A percentile compares a stretch with the other conserved stretches of the same genome.
These are phyloP conservation scores for Drosophila antonietae DNA, from an alignment of 2,888 invertebrate genomes.

Conservation along the genomic window DNA sequence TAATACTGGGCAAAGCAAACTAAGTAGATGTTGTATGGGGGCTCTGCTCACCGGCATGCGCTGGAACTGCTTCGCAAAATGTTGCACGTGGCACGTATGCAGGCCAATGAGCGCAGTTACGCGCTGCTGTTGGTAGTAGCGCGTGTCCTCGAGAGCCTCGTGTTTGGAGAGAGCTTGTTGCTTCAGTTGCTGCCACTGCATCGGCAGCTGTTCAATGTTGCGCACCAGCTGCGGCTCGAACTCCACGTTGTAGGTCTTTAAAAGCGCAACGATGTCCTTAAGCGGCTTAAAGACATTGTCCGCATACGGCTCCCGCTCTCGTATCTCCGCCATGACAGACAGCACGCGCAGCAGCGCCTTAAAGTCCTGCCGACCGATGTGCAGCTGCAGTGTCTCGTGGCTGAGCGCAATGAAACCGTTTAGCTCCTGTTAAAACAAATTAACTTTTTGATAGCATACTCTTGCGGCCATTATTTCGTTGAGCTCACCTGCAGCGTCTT, in stretches of 20 bases:
- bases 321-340: slow-evolving; percentile 89
- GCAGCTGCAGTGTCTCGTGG: slow-evolving; percentile 89
- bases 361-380: slow-evolving; percentile 93
- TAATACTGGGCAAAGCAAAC: slow-evolving; percentile 13
- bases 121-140: slow-evolving; percentile 93
- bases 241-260: slow-evolving; percentile 94
- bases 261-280: slow-evolving; percentile 92
- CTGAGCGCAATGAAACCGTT: slow-evolving; percentile 91
- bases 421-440: slow-evolving; percentile 86
- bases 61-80: slow-evolving; percentile 91
- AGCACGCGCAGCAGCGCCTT: slow-evolving; percentile 92
- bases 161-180: slow-evolving; percentile 92
- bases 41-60: slow-evolving; percentile 69
- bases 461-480: neutral
- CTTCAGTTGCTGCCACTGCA: slow-evolving; percentile 94
- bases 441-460: slow-evolving; percentile 6
- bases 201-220: slow-evolving; percentile 93
- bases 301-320: slow-evolving; percentile 91
- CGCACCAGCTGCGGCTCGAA: slow-evolving; percentile 92
- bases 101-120: slow-evolving; percentile 92
- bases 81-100: slow-evolving; percentile 91
- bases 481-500: slow-evolving; percentile 86
- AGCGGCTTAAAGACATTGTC: slow-evolving; percentile 96
- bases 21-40: neutral
- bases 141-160: slow-evolving; percentile 93